Conservation (phyloP, 37 sponge, comb jelly and placozoan genomes). For the Halisarca cf. caerulea region DNA sequence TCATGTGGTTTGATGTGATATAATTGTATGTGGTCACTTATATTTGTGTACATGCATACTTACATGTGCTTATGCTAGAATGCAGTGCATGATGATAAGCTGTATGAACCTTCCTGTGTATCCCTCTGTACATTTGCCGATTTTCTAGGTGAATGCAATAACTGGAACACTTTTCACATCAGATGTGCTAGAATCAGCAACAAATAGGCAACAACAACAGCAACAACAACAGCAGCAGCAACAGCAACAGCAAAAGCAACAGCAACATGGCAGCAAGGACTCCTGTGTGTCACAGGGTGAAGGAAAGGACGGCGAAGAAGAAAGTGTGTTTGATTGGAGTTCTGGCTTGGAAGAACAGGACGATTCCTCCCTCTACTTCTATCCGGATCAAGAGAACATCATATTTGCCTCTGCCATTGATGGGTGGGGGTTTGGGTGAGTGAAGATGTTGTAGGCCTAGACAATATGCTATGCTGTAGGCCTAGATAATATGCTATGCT, state of each 20-base stretch:
- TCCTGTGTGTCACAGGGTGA: neutral
- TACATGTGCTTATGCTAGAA: too few relatives aligned
- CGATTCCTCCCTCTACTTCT: slow-evolving; percentile 91
- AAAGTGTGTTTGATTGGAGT: slow-evolving; percentile 84
- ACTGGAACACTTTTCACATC: slow-evolving; percentile 79
- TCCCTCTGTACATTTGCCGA: neutral
- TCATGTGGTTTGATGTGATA: too few relatives aligned
- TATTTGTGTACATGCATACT: too few relatives aligned
- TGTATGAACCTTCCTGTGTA: too few relatives aligned
- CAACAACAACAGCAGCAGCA: neutral
- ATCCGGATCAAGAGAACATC: slow-evolving; percentile 95
- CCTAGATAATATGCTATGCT: neutral
- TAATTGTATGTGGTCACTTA: too few relatives aligned
- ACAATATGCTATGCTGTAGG: neutral
- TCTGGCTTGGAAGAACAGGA: slow-evolving; percentile 80
- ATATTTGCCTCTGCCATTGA: slow-evolving; percentile 92
- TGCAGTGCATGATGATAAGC: too few relatives aligned
- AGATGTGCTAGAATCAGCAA: slow-evolving; percentile 54
- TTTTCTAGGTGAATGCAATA: slow-evolving; percentile 81
- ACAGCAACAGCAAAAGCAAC: too few relatives aligned
- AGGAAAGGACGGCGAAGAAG: neutral
- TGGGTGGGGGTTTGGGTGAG: slow-evolving; percentile 99
- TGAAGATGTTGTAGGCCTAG: neutral
- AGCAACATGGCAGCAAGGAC: neutral
- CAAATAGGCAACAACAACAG: neutral